Conservation (phyloP, 2,113 vertebrate species). For the Pandion haliaetus region DNA sequence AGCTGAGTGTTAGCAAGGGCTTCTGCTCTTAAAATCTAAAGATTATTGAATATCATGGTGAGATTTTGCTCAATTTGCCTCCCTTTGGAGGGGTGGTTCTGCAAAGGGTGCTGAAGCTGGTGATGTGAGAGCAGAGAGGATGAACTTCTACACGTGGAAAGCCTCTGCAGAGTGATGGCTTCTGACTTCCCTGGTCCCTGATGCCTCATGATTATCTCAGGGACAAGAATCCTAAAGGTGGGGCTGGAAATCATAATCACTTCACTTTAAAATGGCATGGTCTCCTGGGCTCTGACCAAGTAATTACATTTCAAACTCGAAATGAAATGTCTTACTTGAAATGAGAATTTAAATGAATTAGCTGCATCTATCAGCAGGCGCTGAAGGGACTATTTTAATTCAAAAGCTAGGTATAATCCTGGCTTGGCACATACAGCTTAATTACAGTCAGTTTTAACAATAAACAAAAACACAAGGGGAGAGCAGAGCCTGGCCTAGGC, state of each 20-base stretch:
- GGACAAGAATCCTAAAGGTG: background rate
- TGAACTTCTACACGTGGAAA: too few species aligned
- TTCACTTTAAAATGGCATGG: background rate
- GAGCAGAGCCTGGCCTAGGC: background rate
- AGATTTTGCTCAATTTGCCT: background rate
- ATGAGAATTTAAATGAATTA: constrained; percentile 56
- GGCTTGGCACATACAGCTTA: constrained; percentile 15
- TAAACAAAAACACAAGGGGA: background rate
- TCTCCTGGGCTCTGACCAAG: constrained; percentile 34
- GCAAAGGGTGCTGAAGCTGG: background rate
- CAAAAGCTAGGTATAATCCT: constrained; percentile 25
- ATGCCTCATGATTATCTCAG: fast-evolving
- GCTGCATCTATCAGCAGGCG: background rate
- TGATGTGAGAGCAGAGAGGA: background rate
- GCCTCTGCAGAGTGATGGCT: background rate
- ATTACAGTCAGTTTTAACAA: constrained; percentile 16
- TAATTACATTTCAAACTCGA: constrained; percentile 33
- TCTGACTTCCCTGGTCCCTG: background rate
- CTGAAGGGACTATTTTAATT: constrained; percentile 36
- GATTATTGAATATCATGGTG: background rate
- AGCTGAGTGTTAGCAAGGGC: background rate
- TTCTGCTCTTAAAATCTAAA: background rate
- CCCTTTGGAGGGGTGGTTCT: too few species aligned
- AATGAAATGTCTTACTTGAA: constrained; percentile 40
- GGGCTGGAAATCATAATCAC: background rate